Percentiles rank a stretch among this genome's conserved stretches.
Evolutionary conservation across 2,797 vertebrate species (phyloP).

Genomic region (Linurgus olivaceus): DNA sequence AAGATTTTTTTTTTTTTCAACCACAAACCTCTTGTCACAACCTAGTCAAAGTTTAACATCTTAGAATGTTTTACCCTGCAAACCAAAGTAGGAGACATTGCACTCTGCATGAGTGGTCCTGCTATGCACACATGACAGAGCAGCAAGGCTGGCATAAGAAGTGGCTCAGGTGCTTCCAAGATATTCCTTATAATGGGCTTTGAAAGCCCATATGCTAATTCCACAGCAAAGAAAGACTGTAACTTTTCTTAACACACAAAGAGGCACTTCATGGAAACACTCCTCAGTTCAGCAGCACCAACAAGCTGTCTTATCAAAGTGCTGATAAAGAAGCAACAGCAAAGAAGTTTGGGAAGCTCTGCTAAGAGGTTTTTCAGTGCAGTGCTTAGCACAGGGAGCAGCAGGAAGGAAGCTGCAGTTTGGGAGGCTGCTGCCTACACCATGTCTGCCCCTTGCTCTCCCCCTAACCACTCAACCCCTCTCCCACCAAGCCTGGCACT

Average conservation of each 20-base stretch:
- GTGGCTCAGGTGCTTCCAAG: slow-evolving; percentile 26
- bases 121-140: background rate
- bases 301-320: background rate
- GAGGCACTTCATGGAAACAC: background rate
- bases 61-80: background rate
- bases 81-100: background rate
- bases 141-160: background rate
- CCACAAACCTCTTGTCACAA: slow-evolving; percentile 26
- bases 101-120: background rate
- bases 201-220: slow-evolving; percentile 5
- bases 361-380: fast-evolving
- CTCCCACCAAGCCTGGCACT: background rate
- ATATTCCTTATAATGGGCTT: slow-evolving; percentile 15
- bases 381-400: background rate
- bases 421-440: background rate
- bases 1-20: slow-evolving; percentile 29
- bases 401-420: background rate
- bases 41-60: background rate
- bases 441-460: fast-evolving
- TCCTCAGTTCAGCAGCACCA: slow-evolving; percentile 29
- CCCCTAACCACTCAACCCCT: background rate
- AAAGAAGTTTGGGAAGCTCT: background rate
- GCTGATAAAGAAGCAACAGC: slow-evolving; percentile 11
- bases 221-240: background rate
- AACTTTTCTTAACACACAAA: background rate